Evolutionary conservation across 2,888 invertebrate genomes (phyloP).

Genomic region (Desoria tigrina): DNA sequence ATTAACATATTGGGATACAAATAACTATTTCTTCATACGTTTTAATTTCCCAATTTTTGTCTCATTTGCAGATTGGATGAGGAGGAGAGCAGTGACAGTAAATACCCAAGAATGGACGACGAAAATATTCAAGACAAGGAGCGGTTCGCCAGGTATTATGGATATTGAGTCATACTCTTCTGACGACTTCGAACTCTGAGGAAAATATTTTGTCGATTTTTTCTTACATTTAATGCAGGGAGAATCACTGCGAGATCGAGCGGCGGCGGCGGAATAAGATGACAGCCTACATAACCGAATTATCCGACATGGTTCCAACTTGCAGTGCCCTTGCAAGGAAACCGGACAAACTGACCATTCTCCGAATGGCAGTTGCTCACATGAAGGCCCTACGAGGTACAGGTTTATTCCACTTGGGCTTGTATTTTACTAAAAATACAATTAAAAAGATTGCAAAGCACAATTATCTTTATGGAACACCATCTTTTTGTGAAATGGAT

Average conservation of each 20-base stretch:
- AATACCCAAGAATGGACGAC: constrained; percentile 87
- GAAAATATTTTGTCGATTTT: constrained; percentile 53
- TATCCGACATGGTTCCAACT: constrained; percentile 99
- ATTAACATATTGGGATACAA: too few relatives aligned
- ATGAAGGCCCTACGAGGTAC: constrained; percentile 96
- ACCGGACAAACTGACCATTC: constrained; percentile 97
- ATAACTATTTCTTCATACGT: too few relatives aligned
- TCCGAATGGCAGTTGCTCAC: constrained; percentile 98
- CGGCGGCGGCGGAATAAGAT: constrained; percentile 97
- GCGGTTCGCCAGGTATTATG: constrained; percentile 84
- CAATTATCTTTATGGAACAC: constrained; percentile 25
- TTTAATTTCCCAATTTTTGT: too few relatives aligned
- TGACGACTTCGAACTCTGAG: constrained; percentile 13
- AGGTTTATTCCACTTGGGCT: constrained; percentile 48
- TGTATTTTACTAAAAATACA: not conserved
- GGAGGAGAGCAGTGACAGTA: constrained; percentile 57
- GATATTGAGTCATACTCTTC: constrained; percentile 16
- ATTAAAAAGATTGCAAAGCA: not conserved
- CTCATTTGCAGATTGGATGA: constrained; percentile 43
- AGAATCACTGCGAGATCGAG: constrained; percentile 99
- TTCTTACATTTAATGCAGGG: constrained; percentile 68
- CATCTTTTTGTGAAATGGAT: constrained; percentile 45
- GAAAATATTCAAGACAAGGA: constrained; percentile 95
- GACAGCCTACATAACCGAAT: constrained; percentile 99
- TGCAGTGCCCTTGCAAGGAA: constrained; percentile 94